phyloP scores from a whole-genome alignment of 2,113 vertebrate genomes.

The Myocastor coypus region DNA sequence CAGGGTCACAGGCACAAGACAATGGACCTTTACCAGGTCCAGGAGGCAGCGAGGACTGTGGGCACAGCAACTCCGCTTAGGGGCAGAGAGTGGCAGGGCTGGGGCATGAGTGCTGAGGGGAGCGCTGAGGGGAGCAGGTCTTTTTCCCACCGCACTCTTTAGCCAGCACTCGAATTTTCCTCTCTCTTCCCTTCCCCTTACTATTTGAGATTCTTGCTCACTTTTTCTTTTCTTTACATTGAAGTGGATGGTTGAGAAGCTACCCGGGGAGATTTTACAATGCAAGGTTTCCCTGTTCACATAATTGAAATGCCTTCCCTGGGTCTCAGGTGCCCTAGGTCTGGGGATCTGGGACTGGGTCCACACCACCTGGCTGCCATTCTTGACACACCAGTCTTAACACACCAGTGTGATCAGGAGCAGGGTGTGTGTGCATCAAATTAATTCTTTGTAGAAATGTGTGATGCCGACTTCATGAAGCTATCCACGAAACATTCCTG shows the following conservation, averaged over 20 bases:
- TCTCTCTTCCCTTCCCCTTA: not conserved
- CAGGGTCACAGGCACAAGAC: too few species aligned
- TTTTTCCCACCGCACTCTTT: not conserved
- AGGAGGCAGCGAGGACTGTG: not conserved
- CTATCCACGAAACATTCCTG: not conserved
- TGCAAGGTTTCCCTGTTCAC: not conserved
- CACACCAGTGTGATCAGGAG: not conserved
- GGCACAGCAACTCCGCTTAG: not conserved
- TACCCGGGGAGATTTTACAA: not conserved
- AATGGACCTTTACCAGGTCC: not conserved
- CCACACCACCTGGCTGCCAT: not conserved
- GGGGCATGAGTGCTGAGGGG: not conserved
- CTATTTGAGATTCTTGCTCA: not conserved
- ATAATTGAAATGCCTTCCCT: not conserved
- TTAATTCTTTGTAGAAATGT: not conserved
- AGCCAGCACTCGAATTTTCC: not conserved
- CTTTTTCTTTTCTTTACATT: not conserved
- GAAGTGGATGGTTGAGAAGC: constrained; percentile 7
- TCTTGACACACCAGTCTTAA: not conserved
- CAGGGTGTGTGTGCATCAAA: not conserved
- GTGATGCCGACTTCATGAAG: not conserved
- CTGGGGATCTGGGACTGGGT: not conserved
- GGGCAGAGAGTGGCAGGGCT: not conserved
- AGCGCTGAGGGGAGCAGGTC: not conserved
- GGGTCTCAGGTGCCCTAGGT: not conserved